Base-by-base conservation (phyloP, 2,888 invertebrate species). In the Argyra leucocephala region DNA sequence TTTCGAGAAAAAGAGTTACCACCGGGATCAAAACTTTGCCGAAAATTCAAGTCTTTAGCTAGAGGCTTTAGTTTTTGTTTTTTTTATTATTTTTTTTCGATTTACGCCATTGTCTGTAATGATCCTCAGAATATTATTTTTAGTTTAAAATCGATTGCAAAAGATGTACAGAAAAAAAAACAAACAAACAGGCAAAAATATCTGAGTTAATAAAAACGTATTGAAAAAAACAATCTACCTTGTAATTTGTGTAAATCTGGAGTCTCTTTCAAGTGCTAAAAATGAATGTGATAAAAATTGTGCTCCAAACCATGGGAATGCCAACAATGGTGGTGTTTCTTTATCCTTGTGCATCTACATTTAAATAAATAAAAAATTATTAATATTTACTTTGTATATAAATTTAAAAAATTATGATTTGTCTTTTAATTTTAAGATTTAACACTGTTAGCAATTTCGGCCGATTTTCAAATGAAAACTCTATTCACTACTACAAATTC, bases 291-390 rank as follows among this genome's bases (percentile, higher is more conserved):
- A 85, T 57, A 86, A 74, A 72, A 86, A 86, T 72, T 85, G 85
- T 18, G 86, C 85, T 57, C 84, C 84, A 73, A 85, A 85, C 85
- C 85, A 86, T 2, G 86, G 85, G 70, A 85, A 85, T 3, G 85
- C 85, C 66, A 86, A 73, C 57, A 86, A 76, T 18, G 86, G 86
- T 21, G 86, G 85, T 21, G 86, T 86, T 76, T 86, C 86, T 75
- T 86, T 85, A 74, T 86, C 86, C 69, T 83, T 81, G 74, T 86
- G 84, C 79, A 80, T 79, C 80, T 79, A 69, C n/a, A 26, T 31
- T 31, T 31, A 31, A 3, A 31, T 12, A 31, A 31, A 31, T 10
- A 31, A 31, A 31, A 31, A 31, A 4, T 10, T 65, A 64, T n/a
- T 26, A 65, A 26, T 24, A n/a, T 12, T 61, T 63, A 26, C 22